Base-by-base conservation (phyloP, 2,888 invertebrate species). In the Pollenia griseotomentosa region DNA sequence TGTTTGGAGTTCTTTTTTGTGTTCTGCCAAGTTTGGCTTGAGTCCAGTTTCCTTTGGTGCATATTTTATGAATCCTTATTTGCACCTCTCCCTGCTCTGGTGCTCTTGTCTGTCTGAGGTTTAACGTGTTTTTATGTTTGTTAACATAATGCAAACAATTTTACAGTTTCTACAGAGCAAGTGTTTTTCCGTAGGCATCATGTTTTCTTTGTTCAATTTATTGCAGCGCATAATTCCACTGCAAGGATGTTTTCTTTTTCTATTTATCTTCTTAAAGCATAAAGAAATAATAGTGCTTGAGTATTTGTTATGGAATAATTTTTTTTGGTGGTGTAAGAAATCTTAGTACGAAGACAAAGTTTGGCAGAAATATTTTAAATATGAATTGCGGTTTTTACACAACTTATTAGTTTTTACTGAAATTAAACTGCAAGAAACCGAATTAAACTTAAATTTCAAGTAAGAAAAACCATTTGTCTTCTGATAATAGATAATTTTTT, bases 111-210 rank as follows among this genome's bases (percentile, higher is more conserved):
- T 33, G 48, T 2, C 12, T 59, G 40, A n/a, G 2, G 53, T 44
- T 63, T 4, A 46, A 68, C 63, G 55, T 75, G 84, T 85, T 80
- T 84, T 85, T 61, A 61, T 68, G 40, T 80, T 85, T 80, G 84
- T 85, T 85, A 84, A 85, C 84, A 80, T 14, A 42, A 85, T 80
- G 59, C 74, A 53, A 85, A 80, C 79, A 79, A 71, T 79, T 79
- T 79, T 68, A 42, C 46, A 63, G 33, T 63, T 70, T 75, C 19
- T 48, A 51, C 19, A 42, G 10, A 63, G 68, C 19, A 79, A 44
- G 11, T 61, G 46, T 61, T 75, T 68, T 75, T 48, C 74, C 61
- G 33, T 63, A 80, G 74, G 84, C 84, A 74, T 84, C 12, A 55
- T 80, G 65, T 48, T 80, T 84, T 84, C 74, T 46, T 74, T 68